Evolutionary conservation across 2,888 invertebrate species (phyloP), one percentile per base, ranked within the genome.

Genomic region (Drosophila quinaria): DNA sequence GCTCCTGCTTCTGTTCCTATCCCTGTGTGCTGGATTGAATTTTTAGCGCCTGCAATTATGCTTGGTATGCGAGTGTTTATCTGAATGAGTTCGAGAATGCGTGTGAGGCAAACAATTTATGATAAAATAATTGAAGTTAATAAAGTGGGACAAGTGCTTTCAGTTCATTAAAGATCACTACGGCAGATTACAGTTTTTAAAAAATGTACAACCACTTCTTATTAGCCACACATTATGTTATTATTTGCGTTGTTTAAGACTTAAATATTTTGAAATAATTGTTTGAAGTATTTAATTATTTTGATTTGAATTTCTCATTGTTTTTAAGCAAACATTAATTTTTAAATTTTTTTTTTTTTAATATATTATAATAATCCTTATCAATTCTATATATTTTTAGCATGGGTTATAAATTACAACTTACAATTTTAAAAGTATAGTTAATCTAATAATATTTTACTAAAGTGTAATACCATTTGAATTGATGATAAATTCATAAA

Each of bases 11-110:
- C 33, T 35, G 56, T 55, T 25, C 65, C 69, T 70, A 55, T 51
- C 25, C 35, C 60, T 67, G 52, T 49, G 25, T 39, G 37, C 61
- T 65, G 79, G 71, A 83, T 74, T 77, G 69, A 65, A 80, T 52
- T 83, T 72, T 80, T 78, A 77, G 80, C 87, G 87, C 87, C 89
- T 74, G 72, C 88, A 82, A 83, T 81, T 83, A 79, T 78, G 79
- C 47, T 69, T 46, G 78, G 64, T 49, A 74, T 89, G 76, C 47
- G 44, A 47, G 31, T 25, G 41, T 22, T 51, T 70, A 68, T 73
- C 70, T 70, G 56, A 64, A 62, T 29, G 5, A 1, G 25, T 25
- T 6, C 25, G 25, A 25, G 25, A n/a, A n/a, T 74, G 72, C 70
- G 44, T 66, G 60, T 17, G 25, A 22, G 54, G n/a, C 46, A 55